These are phyloP conservation scores for Camptogramma bilineatum DNA, from an alignment of 2,888 invertebrate species.

Conservation along the genomic window DNA sequence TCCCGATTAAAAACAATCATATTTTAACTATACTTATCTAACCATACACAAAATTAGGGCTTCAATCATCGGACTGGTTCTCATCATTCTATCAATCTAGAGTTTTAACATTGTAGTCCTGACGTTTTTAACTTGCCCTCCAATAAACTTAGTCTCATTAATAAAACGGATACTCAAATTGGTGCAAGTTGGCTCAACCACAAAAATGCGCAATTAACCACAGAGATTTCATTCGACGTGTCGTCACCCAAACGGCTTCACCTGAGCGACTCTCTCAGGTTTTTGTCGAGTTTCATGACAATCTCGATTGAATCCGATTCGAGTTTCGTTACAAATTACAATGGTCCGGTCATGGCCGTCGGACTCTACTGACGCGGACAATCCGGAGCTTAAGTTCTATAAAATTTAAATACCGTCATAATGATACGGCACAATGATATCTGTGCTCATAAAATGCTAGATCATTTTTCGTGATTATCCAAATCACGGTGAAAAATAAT, in stretches of 20 bases:
- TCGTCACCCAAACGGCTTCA: conserved; percentile 63
- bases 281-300: conserved; percentile 73
- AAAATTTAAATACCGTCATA: conserved; percentile 1
- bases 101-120: too few species aligned
- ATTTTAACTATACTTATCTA: too few species aligned
- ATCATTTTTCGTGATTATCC: too few species aligned
- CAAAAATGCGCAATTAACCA: conserved; percentile 48
- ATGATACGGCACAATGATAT: neutral
- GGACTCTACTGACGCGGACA: conserved; percentile 60
- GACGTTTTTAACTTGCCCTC: too few species aligned
- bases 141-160: too few species aligned
- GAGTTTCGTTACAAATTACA: conserved; percentile 66
- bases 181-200: conserved; percentile 18
- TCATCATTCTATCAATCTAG: too few species aligned
- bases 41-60: too few species aligned
- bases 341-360: conserved; percentile 74
- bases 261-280: conserved; percentile 65
- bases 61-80: too few species aligned
- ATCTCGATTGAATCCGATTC: conserved; percentile 72
- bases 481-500: too few species aligned
- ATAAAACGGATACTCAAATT: neutral
- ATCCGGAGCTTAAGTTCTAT: conserved; percentile 42
- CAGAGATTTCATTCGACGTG: conserved; percentile 60
- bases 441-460: too few species aligned
- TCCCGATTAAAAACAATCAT: too few species aligned